Evolutionary conservation across 1,140 invertebrate genomes (phyloP).

Genomic region (Cherax destructor): DNA sequence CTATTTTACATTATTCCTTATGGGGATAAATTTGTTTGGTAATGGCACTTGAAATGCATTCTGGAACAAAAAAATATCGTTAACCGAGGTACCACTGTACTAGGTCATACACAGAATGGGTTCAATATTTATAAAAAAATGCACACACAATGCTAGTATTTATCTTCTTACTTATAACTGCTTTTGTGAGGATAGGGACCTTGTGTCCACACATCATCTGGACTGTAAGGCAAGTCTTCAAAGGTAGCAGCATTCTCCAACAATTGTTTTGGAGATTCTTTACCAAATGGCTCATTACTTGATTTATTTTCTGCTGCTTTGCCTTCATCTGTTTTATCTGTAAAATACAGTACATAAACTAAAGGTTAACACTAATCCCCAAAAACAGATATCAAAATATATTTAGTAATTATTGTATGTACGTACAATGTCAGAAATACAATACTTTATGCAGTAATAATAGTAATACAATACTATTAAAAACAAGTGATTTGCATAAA

Average conservation of each 20-base stretch:
- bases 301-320: not conserved
- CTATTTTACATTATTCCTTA: no score
- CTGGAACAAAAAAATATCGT: no score
- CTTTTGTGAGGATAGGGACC: slow-evolving; percentile 43
- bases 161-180: slow-evolving; percentile 30
- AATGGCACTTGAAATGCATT: no score
- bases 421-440: no score
- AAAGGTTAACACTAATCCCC: not conserved
- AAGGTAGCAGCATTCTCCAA: slow-evolving; percentile 39
- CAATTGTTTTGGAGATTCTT: slow-evolving; percentile 34
- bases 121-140: not conserved
- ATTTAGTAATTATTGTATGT: no score
- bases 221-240: not conserved
- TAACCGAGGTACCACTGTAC: no score
- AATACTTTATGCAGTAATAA: no score
- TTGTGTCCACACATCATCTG: slow-evolving; percentile 38
- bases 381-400: not conserved
- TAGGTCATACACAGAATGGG: not conserved
- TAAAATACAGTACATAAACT: not conserved
- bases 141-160: not conserved
- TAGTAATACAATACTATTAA: no score
- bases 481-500: no score
- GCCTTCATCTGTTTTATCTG: not conserved
- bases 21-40: no score
- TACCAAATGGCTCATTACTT: not conserved